These are phyloP conservation scores for Apostichopus japonicus DNA, from an alignment of 35 echinoderm and acorn worm species.

Conservation along the genomic window DNA sequence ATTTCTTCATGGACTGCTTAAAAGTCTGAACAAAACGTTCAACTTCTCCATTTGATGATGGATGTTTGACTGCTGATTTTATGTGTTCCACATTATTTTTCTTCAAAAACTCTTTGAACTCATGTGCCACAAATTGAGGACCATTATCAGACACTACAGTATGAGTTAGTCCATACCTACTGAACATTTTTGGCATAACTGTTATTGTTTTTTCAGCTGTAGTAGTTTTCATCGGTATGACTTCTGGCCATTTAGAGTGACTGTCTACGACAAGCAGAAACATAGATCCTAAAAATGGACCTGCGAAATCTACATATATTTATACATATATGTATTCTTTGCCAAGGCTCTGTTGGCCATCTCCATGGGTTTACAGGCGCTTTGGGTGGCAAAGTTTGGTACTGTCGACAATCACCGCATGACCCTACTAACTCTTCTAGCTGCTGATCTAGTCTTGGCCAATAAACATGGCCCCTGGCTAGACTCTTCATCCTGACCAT, in stretches of 20 bases:
- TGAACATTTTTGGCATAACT: too few species aligned
- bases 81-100: too few species aligned
- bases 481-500: conserved; percentile 50
- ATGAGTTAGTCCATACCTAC: too few species aligned
- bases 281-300: neutral
- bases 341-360: conserved; percentile 52
- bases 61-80: neutral
- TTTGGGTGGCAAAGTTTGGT: conserved; percentile 1
- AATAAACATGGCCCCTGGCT: conserved; percentile 43
- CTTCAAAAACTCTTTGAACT: too few species aligned
- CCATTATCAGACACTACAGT: too few species aligned
- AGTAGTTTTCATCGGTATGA: too few species aligned
- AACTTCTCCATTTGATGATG: too few species aligned
- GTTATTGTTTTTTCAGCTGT: too few species aligned
- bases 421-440: conserved; percentile 47
- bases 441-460: conserved; percentile 52
- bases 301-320: conserved; percentile 66
- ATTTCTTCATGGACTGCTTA: neutral
- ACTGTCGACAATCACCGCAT: neutral
- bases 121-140: too few species aligned
- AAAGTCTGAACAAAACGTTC: too few species aligned
- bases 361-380: conserved; percentile 61
- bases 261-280: conserved; percentile 35
- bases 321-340: conserved; percentile 68
- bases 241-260: too few species aligned